phyloP scores from a whole-genome alignment of 2,797 vertebrate genomes.

The Lates japonicus region DNA sequence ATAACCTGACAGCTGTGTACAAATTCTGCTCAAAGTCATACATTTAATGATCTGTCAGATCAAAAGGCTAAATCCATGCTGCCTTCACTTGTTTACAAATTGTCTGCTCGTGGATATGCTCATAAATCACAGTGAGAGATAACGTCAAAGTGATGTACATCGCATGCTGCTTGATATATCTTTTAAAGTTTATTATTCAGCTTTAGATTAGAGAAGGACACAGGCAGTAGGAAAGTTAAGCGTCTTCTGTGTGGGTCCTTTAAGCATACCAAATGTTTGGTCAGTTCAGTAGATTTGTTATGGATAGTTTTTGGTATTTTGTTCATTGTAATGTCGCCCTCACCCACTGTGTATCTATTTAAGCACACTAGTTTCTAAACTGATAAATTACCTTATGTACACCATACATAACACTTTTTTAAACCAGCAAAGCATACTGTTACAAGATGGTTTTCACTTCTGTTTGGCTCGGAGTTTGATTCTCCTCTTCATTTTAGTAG shows the following conservation, averaged over 20 bases:
- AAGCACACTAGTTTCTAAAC: too few relatives aligned
- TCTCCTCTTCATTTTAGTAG: not conserved
- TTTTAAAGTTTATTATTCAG: slow-evolving; percentile 59
- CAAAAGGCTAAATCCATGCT: slow-evolving; percentile 52
- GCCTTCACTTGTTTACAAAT: slow-evolving; percentile 62
- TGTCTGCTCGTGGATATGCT: slow-evolving; percentile 51
- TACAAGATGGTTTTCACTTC: not conserved
- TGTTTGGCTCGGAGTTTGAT: too few relatives aligned
- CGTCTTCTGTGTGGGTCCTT: slow-evolving; percentile 20
- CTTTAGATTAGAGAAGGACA: slow-evolving; percentile 57
- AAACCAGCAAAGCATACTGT: not conserved
- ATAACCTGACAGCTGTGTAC: slow-evolving; percentile 21
- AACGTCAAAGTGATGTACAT: slow-evolving; percentile 66
- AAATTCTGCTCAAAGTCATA: slow-evolving; percentile 48
- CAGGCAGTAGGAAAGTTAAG: slow-evolving; percentile 17
- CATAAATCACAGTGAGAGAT: slow-evolving; percentile 79
- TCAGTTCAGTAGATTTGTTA: not conserved
- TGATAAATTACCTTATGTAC: too few relatives aligned
- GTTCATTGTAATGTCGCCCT: not conserved
- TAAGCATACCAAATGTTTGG: slow-evolving; percentile 5
- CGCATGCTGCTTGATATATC: slow-evolving; percentile 38
- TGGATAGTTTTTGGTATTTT: not conserved
- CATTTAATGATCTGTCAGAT: slow-evolving; percentile 65
- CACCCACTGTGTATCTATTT: not conserved
- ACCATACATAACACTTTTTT: not conserved